phyloP scores from a whole-genome alignment of 2,797 vertebrate genomes.

The Allobates femoralis region DNA sequence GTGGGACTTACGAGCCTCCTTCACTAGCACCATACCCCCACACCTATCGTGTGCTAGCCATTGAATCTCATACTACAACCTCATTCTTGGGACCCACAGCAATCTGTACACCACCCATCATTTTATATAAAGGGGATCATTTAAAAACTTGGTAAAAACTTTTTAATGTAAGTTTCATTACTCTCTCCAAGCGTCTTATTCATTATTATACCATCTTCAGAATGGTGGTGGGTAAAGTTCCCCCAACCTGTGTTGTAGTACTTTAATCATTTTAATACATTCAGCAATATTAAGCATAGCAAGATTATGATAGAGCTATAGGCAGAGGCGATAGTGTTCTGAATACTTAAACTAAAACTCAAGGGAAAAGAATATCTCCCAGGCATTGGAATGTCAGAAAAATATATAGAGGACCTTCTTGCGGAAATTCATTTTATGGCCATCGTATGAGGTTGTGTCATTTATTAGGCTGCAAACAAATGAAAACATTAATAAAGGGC shows the following conservation, averaged over 20 bases:
- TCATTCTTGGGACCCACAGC: no score
- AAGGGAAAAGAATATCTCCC: conserved; percentile 38
- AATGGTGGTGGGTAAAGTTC: not conserved
- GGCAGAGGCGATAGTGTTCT: conserved; percentile 20
- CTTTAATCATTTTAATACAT: conserved; percentile 25
- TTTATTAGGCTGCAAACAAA: conserved; percentile 53
- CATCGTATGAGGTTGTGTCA: conserved; percentile 22
- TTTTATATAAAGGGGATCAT: no score
- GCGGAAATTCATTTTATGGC: conserved; percentile 42
- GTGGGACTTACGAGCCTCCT: no score
- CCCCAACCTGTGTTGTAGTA: not conserved
- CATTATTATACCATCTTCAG: not conserved
- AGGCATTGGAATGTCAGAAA: conserved; percentile 53
- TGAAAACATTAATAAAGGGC: conserved; percentile 61
- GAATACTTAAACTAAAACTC: conserved; percentile 34
- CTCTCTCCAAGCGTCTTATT: not conserved
- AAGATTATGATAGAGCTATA: conserved; percentile 21
- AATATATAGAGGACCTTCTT: conserved; percentile 51
- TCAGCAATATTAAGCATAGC: conserved; percentile 18
- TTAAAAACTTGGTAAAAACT: no score
- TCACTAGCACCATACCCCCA: no score
- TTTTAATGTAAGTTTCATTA: not conserved
- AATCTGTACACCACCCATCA: no score
- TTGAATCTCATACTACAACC: no score
- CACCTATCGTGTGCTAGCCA: no score